Conservation (phyloP, 1,140 invertebrate genomes). For the Lordiphosa mommai region DNA sequence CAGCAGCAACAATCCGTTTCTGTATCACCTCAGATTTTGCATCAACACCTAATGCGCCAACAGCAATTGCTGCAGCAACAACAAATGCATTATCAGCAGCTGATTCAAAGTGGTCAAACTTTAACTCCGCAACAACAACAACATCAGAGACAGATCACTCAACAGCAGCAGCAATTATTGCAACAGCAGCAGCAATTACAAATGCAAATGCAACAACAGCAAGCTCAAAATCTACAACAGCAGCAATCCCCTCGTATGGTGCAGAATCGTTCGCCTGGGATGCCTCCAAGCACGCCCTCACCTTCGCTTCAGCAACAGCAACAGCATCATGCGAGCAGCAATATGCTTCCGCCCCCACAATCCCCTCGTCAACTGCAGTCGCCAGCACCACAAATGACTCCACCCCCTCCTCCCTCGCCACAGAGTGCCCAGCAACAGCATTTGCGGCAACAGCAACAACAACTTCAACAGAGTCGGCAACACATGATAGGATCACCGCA, state of each 20-base stretch:
- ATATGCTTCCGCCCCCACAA: conserved; percentile 69
- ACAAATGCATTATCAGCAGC: conserved; percentile 75
- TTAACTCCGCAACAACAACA: conserved; percentile 66
- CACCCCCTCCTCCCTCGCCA: conserved; percentile 68
- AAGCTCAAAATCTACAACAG: conserved; percentile 55
- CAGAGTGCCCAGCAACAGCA: conserved; percentile 79
- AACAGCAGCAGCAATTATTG: conserved; percentile 46
- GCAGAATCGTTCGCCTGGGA: conserved; percentile 61
- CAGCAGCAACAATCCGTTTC: conserved; percentile 45
- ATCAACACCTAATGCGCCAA: conserved; percentile 66
- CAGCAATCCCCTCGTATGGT: conserved; percentile 80
- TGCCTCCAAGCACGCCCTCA: conserved; percentile 56
- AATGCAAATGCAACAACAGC: conserved; percentile 60
- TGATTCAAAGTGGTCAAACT: conserved; percentile 65
- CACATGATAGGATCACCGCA: conserved; percentile 67
- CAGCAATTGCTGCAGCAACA: conserved; percentile 69
- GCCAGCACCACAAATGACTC: conserved; percentile 77
- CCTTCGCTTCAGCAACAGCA: conserved; percentile 66
- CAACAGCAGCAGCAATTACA: conserved; percentile 62
- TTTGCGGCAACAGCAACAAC: conserved; percentile 57
- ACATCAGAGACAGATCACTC: conserved; percentile 49
- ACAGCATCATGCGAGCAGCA: conserved; percentile 42
- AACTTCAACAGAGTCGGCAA: conserved; percentile 56
- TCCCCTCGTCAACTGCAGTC: conserved; percentile 72
- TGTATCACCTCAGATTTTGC: conserved; percentile 69